Percentiles rank a stretch among this genome's conserved stretches.
These are phyloP conservation scores for Nomada fucata DNA, from an alignment of 2,888 invertebrate species.

Conservation along the genomic window DNA sequence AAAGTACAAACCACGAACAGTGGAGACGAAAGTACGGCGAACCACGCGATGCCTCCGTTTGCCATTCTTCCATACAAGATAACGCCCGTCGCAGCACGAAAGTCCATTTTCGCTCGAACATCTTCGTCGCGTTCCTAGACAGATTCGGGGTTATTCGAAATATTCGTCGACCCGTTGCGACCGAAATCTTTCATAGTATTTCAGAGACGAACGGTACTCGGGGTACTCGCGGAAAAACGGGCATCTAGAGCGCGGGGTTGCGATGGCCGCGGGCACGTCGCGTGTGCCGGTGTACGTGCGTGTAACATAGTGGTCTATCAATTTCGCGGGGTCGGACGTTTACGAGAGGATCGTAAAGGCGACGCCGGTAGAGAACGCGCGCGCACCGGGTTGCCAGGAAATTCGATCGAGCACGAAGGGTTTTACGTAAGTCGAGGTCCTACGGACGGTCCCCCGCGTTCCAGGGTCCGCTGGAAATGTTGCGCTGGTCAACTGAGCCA, in stretches of 20 bases:
- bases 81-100: not conserved
- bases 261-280: constrained; percentile 8
- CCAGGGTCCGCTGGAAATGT: constrained; percentile 6
- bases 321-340: constrained; percentile 76
- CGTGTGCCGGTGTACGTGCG: constrained; percentile 26
- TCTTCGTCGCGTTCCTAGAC: constrained; percentile 2
- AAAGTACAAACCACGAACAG: not conserved
- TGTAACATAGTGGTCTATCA: constrained; percentile 76
- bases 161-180: constrained; percentile 19
- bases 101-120: not conserved
- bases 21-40: not conserved
- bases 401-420: constrained; percentile 71
- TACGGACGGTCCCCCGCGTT: constrained; percentile 48
- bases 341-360: constrained; percentile 80
- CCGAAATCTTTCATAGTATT: constrained; percentile 28
- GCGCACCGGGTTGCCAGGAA: constrained; percentile 62
- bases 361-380: constrained; percentile 51
- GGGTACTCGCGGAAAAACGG: constrained; percentile 46
- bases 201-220: not conserved
- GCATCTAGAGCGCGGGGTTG: constrained; percentile 20
- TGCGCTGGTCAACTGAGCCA: not conserved
- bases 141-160: not conserved
- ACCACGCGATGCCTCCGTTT: not conserved
- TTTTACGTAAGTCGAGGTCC: constrained; percentile 72
- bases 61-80: not conserved